phyloP scores from a whole-genome alignment of 1,140 invertebrate species.

The Gonatopus flavifemur region DNA sequence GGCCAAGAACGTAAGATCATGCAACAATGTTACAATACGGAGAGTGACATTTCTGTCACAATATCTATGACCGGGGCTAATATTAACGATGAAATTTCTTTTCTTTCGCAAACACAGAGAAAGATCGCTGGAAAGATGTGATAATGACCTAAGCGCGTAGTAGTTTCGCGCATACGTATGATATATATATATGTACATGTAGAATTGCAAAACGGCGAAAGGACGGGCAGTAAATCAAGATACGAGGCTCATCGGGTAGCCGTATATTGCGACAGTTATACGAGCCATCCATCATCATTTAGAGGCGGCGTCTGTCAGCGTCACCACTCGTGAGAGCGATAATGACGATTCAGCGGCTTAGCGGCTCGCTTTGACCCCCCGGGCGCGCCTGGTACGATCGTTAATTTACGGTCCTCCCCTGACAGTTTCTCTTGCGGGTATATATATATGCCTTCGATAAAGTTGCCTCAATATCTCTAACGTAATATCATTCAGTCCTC shows the following conservation, averaged over 20 bases:
- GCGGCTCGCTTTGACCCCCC: constrained; percentile 37
- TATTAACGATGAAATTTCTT: no score
- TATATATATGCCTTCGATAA: constrained; percentile 22
- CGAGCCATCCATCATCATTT: constrained; percentile 51
- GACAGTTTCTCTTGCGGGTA: constrained; percentile 16
- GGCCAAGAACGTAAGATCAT: no score
- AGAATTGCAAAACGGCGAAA: constrained; percentile 38
- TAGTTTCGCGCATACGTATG: no score
- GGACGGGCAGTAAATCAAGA: constrained; percentile 48
- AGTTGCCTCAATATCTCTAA: constrained; percentile 15
- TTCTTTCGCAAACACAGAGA: no score
- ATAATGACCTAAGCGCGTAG: no score
- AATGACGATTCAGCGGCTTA: constrained; percentile 43
- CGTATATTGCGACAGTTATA: constrained; percentile 50
- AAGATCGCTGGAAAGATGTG: no score
- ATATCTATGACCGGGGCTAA: no score
- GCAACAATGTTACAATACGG: no score
- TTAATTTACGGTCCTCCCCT: constrained; percentile 35
- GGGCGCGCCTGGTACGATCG: constrained; percentile 24
- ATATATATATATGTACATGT: constrained; percentile 9
- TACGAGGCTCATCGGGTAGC: constrained; percentile 43
- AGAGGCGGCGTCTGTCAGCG: constrained; percentile 42
- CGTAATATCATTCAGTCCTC: neutral
- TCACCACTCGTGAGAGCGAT: constrained; percentile 39
- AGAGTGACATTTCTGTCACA: no score